Conservation (phyloP, 2,113 vertebrate species). For the Psammodynastes pulverulentus region DNA sequence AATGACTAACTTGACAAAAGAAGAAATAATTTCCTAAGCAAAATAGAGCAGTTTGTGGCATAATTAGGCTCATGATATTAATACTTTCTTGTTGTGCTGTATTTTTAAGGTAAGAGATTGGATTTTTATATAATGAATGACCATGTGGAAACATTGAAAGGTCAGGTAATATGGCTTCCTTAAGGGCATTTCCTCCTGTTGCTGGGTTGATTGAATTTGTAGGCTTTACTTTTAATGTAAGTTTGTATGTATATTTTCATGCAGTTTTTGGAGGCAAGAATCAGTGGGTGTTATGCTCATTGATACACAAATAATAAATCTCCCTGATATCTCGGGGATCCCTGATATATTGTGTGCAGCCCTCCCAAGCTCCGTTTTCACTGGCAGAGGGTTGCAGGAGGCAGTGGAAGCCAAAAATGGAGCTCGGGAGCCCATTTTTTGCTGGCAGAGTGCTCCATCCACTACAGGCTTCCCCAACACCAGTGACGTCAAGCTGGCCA, state of each 20-base stretch:
- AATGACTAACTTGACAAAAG: constrained; percentile 38
- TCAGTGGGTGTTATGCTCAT: not conserved
- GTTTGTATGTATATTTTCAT: not conserved
- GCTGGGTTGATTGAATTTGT: not conserved
- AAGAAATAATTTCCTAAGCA: constrained; percentile 41
- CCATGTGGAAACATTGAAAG: constrained; percentile 21
- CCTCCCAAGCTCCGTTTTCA: no score
- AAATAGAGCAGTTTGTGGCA: constrained; percentile 23
- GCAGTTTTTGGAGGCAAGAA: not conserved
- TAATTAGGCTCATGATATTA: constrained; percentile 29
- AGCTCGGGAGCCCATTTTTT: no score
- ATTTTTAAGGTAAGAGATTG: constrained; percentile 34
- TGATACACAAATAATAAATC: not conserved
- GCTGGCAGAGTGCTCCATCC: no score
- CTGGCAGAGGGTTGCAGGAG: no score
- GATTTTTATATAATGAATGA: constrained; percentile 29
- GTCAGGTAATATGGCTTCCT: constrained; percentile 31
- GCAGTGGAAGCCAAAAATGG: no score
- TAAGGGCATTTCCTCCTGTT: not conserved
- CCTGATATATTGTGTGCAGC: no score
- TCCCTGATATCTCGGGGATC: not conserved
- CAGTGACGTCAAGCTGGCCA: no score
- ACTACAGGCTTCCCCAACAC: no score
- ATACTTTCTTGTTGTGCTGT: not conserved
- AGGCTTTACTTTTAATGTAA: not conserved